Conservation (phyloP, 2,113 vertebrate species). For the Pampusana beccarii region DNA sequence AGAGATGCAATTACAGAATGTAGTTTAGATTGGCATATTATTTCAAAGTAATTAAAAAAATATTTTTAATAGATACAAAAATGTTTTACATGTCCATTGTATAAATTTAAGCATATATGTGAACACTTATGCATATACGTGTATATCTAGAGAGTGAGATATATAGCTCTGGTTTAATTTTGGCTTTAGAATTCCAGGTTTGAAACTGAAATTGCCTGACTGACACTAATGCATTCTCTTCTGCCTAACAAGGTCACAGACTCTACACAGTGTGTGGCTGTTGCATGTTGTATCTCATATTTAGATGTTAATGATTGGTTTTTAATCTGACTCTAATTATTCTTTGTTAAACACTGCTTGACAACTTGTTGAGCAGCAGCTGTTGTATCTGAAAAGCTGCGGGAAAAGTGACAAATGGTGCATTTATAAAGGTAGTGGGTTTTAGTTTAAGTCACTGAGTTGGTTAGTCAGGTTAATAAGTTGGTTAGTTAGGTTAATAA, state of each 20-base stretch:
- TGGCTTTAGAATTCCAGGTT: not conserved
- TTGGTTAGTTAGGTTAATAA: not conserved
- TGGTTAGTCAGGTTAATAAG: not conserved
- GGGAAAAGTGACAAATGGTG: not conserved
- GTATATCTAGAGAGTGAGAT: too few relatives aligned
- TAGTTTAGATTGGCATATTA: not conserved
- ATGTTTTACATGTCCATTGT: not conserved
- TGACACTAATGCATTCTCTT: not conserved
- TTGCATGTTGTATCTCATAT: not conserved
- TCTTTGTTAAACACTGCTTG: not conserved
- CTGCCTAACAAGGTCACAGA: not conserved
- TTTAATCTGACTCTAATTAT: not conserved
- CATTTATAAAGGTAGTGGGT: not conserved
- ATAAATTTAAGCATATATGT: not conserved
- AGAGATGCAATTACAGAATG: not conserved
- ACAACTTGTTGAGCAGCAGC: not conserved
- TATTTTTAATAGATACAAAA: not conserved
- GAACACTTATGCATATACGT: not conserved
- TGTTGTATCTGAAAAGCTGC: not conserved
- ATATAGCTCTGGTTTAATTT: not conserved
- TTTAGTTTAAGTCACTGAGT: not conserved
- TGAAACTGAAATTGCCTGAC: not conserved
- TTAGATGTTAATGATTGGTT: not conserved
- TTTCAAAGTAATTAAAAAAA: not conserved
- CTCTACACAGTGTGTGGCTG: not conserved